These are phyloP conservation scores for Hirudinaria manillensis DNA, from an alignment of 2,888 invertebrate genomes.

Conservation along the genomic window DNA sequence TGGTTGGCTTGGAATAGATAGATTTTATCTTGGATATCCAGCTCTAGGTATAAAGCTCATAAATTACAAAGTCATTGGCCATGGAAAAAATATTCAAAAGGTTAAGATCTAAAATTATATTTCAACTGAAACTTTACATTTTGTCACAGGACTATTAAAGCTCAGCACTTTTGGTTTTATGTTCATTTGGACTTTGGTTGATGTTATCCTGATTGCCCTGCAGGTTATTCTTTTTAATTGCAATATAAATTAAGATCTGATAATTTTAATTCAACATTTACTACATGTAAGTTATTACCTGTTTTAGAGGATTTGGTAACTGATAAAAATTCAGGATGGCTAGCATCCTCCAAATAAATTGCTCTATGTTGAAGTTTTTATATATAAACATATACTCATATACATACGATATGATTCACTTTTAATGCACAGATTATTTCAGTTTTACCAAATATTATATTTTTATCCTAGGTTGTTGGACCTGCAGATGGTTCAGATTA, in stretches of 20 bases:
- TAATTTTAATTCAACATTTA: no score
- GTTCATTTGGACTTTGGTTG: conserved; percentile 84
- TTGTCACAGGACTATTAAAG: conserved; percentile 68
- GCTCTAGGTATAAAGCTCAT: conserved; percentile 64
- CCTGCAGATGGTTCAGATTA: conserved; percentile 92
- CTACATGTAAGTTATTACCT: no score
- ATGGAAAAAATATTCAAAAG: background rate
- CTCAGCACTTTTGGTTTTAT: conserved; percentile 91
- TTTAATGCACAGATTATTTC: background rate
- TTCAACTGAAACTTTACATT: no score
- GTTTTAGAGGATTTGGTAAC: no score
- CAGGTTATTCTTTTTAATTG: conserved; percentile 61
- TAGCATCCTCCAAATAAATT: no score
- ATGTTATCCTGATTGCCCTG: conserved; percentile 88
- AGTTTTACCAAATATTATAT: conserved; percentile 6
- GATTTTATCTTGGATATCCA: conserved; percentile 96
- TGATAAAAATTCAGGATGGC: no score
- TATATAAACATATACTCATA: background rate
- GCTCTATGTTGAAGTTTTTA: background rate
- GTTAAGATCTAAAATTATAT: background rate
- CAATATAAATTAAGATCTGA: background rate
- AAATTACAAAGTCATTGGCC: background rate
- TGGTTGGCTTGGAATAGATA: conserved; percentile 93
- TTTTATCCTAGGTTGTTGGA: conserved; percentile 61
- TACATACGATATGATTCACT: background rate